These are phyloP conservation scores for Xylota sylvarum DNA, from an alignment of 2,888 invertebrate genomes.

Conservation along the genomic window DNA sequence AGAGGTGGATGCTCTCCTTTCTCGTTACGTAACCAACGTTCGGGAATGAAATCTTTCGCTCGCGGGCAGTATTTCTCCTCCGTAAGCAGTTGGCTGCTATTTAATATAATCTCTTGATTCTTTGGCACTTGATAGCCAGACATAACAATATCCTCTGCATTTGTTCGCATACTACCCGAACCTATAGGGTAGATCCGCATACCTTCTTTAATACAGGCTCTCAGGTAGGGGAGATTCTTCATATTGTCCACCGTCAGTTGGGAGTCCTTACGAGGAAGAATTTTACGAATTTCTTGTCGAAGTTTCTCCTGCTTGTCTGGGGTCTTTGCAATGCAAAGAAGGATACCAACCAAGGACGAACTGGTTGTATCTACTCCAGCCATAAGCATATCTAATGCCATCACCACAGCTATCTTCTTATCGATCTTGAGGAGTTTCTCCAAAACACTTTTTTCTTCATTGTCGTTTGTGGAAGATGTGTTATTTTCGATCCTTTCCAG, in stretches of 20 bases:
- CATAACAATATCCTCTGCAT: slow-evolving; percentile 86
- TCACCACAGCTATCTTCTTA: slow-evolving; percentile 87
- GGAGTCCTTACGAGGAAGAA: slow-evolving; percentile 83
- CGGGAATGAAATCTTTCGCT: slow-evolving; percentile 88
- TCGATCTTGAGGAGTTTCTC: slow-evolving; percentile 88
- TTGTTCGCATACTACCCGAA: slow-evolving; percentile 86
- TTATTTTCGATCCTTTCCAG: slow-evolving; percentile 79
- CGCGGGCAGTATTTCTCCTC: slow-evolving; percentile 88
- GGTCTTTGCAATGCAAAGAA: slow-evolving; percentile 88
- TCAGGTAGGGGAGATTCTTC: slow-evolving; percentile 86
- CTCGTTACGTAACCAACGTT: slow-evolving; percentile 87
- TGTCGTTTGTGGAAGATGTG: background rate
- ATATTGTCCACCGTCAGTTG: slow-evolving; percentile 83
- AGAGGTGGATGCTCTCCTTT: slow-evolving; percentile 61
- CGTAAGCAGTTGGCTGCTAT: slow-evolving; percentile 87
- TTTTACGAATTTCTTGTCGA: slow-evolving; percentile 86
- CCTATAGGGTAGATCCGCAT: slow-evolving; percentile 87
- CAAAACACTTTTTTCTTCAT: slow-evolving; percentile 86
- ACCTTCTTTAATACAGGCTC: slow-evolving; percentile 90
- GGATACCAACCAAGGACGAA: slow-evolving; percentile 86
- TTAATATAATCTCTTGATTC: slow-evolving; percentile 89
- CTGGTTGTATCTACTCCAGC: slow-evolving; percentile 89
- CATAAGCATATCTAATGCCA: slow-evolving; percentile 90
- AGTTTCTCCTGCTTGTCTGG: slow-evolving; percentile 88
- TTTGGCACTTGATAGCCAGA: slow-evolving; percentile 88